Conservation (phyloP, 2,888 invertebrate species). For the Megamerina dolium region DNA sequence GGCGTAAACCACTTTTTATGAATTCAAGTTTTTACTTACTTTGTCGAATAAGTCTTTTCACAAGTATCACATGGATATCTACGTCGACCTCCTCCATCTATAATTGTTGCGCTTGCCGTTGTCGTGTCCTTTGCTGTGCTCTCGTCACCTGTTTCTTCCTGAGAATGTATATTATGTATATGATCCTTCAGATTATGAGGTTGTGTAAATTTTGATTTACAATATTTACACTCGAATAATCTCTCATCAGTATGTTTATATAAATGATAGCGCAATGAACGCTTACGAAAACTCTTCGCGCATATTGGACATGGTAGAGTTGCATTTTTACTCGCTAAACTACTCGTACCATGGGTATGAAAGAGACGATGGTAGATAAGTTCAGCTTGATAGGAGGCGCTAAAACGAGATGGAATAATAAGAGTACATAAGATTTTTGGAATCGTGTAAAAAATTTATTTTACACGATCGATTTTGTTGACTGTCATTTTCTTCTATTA, state of each 20-base stretch:
- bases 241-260: conserved; percentile 69
- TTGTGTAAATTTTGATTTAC: conserved; percentile 60
- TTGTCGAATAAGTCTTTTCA: conserved; percentile 50
- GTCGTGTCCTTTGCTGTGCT: conserved; percentile 35
- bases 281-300: conserved; percentile 58
- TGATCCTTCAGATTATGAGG: conserved; percentile 63
- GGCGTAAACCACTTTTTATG: no score
- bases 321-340: conserved; percentile 25
- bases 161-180: conserved; percentile 51
- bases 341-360: conserved; percentile 53
- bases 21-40: conserved; percentile 52
- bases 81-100: no score
- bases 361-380: conserved; percentile 67
- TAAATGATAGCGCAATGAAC: conserved; percentile 63
- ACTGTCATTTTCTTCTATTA: no score
- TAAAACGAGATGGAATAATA: conserved; percentile 9
- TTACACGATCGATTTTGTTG: no score
- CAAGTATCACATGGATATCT: conserved; percentile 49
- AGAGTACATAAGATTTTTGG: background rate
- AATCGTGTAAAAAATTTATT: background rate
- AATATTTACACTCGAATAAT: conserved; percentile 61
- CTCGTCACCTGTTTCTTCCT: background rate
- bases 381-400: conserved; percentile 61
- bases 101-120: background rate
- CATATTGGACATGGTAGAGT: conserved; percentile 61